Conservation (phyloP, 2,888 invertebrate genomes). For the Patella caerulea region DNA sequence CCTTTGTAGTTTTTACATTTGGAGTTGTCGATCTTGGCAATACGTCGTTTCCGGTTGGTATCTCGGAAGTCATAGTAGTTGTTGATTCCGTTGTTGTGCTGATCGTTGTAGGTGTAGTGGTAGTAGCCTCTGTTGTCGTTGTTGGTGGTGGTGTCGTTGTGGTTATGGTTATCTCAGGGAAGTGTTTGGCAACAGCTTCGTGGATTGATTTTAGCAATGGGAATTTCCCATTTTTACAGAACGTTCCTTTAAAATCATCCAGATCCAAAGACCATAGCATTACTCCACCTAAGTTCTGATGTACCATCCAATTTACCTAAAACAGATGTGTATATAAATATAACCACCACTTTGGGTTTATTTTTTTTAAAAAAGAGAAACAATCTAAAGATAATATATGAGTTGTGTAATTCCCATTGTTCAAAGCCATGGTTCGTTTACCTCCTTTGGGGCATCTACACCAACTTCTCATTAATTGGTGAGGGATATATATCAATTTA, state of each 20-base stretch:
- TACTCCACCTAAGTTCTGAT: constrained; percentile 77
- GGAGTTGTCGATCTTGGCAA: constrained; percentile 4
- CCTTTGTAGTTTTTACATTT: neutral
- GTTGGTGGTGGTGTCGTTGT: constrained; percentile 2
- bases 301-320: constrained; percentile 81
- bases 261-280: constrained; percentile 65
- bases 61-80: constrained; percentile 11
- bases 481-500: no score
- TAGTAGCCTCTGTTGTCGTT: constrained; percentile 9
- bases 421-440: no score
- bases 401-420: no score
- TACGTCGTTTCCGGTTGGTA: constrained; percentile 11
- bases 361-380: neutral
- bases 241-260: constrained; percentile 60
- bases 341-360: neutral
- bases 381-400: neutral
- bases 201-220: constrained; percentile 53
- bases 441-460: no score
- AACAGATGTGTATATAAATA: constrained; percentile 36
- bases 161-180: constrained; percentile 15
- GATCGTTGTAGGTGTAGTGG: constrained; percentile 8
- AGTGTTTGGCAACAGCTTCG: constrained; percentile 30
- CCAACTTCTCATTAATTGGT: no score
- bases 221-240: constrained; percentile 53
- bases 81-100: neutral